Base-by-base conservation (phyloP, 2,888 invertebrate genomes). In the Acrocera orbiculus region DNA sequence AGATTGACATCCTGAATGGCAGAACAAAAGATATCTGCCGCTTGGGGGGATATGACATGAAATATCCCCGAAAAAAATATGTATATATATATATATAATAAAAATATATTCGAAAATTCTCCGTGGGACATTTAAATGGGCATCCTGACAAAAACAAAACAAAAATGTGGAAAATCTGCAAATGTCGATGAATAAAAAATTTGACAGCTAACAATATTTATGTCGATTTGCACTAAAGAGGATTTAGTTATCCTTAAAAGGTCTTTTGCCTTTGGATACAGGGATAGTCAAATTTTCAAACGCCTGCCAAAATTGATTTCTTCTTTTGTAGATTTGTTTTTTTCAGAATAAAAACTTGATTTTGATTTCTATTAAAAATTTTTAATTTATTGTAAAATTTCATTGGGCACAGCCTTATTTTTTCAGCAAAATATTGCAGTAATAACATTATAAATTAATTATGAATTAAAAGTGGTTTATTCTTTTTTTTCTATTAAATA, bases 121-220 rank as follows among this genome's bases (percentile, higher is more conserved):
- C 37, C 22, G 27, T 9, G 37, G 37, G 25, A 33, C 37, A 33
- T 33, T 37, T 30, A 37, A 34, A 33, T 33, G 39, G 39, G 40
- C 37, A 40, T 39, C 37, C 41, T 35, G 38, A 36, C 39, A 42
- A 36, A 32, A 31, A 23, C 26, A 39, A 30, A 26, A 43, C n/a
- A n/a, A n/a, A n/a, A n/a, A n/a, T n/a, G 42, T 38, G 38, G 39
- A 37, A 45, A 45, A 45, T 43, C 43, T 41, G 30, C 39, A 41
- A 42, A 41, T 41, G 41, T 43, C 45, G 41, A 45, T 45, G 45
- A 45, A 45, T 45, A 45, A 39, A 33, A 45, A 45, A 43, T 44
- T 43, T 44, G 45, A 45, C 45, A 45, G 42, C 36, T 36, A 35
- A 37, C 41, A 37, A 42, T 43, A 45, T 45, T 45, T 45, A 45